These are phyloP conservation scores for Galendromus occidentalis DNA, from an alignment of 1,140 invertebrate genomes.

Conservation along the genomic window DNA sequence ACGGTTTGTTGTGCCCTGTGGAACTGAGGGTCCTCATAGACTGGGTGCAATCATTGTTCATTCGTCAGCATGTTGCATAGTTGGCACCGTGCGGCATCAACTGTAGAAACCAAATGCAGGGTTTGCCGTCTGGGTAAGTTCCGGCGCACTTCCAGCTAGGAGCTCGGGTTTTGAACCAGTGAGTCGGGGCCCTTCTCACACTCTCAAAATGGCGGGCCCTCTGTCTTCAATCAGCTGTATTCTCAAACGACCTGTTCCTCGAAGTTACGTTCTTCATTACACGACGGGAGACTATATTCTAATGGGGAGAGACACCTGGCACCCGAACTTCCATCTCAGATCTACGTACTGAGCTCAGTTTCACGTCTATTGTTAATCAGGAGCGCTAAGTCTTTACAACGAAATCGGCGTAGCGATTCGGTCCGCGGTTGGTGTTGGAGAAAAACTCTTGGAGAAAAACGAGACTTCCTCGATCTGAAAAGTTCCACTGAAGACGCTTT, in stretches of 20 bases:
- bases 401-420: not conserved
- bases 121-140: not conserved
- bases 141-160: not conserved
- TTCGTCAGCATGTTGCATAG: slow-evolving; percentile 9
- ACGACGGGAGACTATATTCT: not conserved
- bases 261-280: not conserved
- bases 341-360: not conserved
- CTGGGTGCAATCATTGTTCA: not conserved
- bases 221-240: not conserved
- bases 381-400: not conserved
- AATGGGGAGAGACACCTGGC: not conserved
- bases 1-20: too few species aligned
- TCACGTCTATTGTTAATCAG: not conserved
- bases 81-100: not conserved
- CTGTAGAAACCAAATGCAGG: not conserved
- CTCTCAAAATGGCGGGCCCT: slow-evolving; percentile 8
- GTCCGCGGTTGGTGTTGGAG: too few species aligned
- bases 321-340: not conserved
- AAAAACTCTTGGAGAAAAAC: too few species aligned
- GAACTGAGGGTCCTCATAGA: too few species aligned
- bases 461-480: too few species aligned
- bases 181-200: not conserved
- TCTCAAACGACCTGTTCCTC: not conserved
- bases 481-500: too few species aligned
- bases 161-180: not conserved